Percentiles rank a stretch among this genome's conserved stretches.
These are phyloP conservation scores for Adelognathus sp. DNA, from an alignment of 2,888 invertebrate genomes.

Conservation along the genomic window DNA sequence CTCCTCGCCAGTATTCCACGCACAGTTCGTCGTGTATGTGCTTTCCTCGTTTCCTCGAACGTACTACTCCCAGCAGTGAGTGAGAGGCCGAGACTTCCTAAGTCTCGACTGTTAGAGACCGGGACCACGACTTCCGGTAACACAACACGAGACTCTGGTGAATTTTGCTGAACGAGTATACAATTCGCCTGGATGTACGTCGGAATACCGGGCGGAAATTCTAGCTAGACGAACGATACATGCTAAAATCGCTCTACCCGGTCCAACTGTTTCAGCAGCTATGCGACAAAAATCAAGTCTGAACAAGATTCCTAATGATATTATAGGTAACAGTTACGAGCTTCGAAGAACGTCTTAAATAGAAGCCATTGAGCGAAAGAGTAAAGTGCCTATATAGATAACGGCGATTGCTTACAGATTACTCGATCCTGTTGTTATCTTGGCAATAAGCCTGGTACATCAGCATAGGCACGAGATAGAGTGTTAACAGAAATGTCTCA, in stretches of 20 bases:
- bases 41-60: constrained; percentile 50
- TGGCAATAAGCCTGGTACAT: too few species aligned
- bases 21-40: constrained; percentile 28
- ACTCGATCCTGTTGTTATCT: too few species aligned
- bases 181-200: constrained; percentile 32
- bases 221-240: background rate
- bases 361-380: background rate
- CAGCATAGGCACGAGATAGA: too few species aligned
- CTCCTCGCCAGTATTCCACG: constrained; percentile 1
- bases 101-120: constrained; percentile 59
- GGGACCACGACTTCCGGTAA: constrained; percentile 62
- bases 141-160: constrained; percentile 47
- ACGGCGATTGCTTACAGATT: constrained; percentile 43
- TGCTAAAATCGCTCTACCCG: constrained; percentile 42
- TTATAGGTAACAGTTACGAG: background rate
- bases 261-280: constrained; percentile 25
- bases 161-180: constrained; percentile 58
- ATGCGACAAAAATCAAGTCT: background rate
- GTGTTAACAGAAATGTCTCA: too few species aligned
- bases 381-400: constrained; percentile 17
- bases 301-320: background rate
- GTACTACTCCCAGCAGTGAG: constrained; percentile 42
- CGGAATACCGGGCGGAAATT: constrained; percentile 4
- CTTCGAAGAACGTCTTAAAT: background rate
- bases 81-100: constrained; percentile 21